Evolutionary conservation across 2,888 invertebrate genomes (phyloP).

Genomic region (Masnerella sp.): DNA sequence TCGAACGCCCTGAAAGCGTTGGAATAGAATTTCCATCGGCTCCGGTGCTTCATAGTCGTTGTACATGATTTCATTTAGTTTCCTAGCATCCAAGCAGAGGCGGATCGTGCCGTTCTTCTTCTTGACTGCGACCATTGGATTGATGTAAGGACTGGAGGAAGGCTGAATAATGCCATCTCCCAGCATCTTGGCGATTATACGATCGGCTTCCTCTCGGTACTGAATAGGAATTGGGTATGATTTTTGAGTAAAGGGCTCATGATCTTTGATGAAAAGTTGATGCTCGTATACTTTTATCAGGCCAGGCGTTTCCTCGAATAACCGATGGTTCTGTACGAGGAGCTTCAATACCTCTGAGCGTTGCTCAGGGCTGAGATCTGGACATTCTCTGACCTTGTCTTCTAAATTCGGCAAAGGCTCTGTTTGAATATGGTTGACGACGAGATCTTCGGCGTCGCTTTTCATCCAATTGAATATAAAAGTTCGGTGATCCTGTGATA

Average conservation of each 20-base stretch:
- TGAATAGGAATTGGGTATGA: conserved; percentile 7
- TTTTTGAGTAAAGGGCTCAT: background rate
- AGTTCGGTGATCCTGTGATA: too few relatives aligned
- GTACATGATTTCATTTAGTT: conserved; percentile 2
- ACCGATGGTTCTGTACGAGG: background rate
- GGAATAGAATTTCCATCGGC: conserved; percentile 10
- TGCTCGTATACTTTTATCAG: conserved; percentile 2
- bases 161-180: background rate
- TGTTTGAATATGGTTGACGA: too few relatives aligned
- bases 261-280: background rate
- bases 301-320: background rate
- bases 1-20: background rate
- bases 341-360: background rate
- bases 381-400: background rate
- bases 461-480: background rate
- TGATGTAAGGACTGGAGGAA: conserved; percentile 7
- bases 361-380: too few relatives aligned
- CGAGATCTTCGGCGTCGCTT: too few relatives aligned
- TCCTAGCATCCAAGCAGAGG: conserved; percentile 12
- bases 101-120: background rate
- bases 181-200: background rate
- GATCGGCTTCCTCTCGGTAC: conserved; percentile 4
- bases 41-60: conserved; percentile 12
- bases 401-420: background rate
- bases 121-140: conserved; percentile 5